These are phyloP conservation scores for Chrysina gloriosa DNA, from an alignment of 2,888 invertebrate genomes.

Conservation along the genomic window DNA sequence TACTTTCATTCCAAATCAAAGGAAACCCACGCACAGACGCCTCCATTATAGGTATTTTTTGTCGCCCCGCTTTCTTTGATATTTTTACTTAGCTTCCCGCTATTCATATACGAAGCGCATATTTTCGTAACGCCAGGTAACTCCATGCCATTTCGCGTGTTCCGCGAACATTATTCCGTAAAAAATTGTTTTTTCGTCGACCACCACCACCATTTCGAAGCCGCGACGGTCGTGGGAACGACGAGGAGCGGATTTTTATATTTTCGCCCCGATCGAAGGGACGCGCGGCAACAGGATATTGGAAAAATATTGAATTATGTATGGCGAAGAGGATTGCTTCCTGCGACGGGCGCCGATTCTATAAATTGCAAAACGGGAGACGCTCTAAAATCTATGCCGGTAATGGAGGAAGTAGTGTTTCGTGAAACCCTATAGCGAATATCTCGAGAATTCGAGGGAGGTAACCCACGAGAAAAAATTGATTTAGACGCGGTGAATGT, in stretches of 20 bases:
- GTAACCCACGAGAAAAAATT: too few species aligned
- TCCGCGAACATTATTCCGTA: conserved; percentile 13
- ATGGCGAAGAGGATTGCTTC: conserved; percentile 15
- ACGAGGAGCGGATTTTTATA: conserved; percentile 23
- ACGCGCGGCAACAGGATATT: conserved; percentile 19
- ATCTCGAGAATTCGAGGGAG: too few species aligned
- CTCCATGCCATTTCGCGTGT: conserved; percentile 22
- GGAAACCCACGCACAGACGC: too few species aligned
- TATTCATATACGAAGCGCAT: too few species aligned
- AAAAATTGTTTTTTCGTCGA: conserved; percentile 15
- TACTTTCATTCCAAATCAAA: too few species aligned
- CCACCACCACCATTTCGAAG: neutral
- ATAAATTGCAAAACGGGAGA: conserved; percentile 26
- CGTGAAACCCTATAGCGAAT: too few species aligned
- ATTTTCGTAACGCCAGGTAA: too few species aligned
- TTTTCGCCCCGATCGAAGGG: neutral
- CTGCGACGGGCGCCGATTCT: neutral
- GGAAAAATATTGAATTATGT: conserved; percentile 38
- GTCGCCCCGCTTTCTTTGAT: too few species aligned
- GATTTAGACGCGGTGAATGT: too few species aligned
- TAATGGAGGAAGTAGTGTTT: too few species aligned
- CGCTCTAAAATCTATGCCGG: conserved; percentile 8
- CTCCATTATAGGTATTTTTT: too few species aligned
- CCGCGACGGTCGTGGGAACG: neutral
- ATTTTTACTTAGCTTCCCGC: too few species aligned